Conservation (phyloP, 2,888 invertebrate genomes). For the Agrochola lychnidis region DNA sequence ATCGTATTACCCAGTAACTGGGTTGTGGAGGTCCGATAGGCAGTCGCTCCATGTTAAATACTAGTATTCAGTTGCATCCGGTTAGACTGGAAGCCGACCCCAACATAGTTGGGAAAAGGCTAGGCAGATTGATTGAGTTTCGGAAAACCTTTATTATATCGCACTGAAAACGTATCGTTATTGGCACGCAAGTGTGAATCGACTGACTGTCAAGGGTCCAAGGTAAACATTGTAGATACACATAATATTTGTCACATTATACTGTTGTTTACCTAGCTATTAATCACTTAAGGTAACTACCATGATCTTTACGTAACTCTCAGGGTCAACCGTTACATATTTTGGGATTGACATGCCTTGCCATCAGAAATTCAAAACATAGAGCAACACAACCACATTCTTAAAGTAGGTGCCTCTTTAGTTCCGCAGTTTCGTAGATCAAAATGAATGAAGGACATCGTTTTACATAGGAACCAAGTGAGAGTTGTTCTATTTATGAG, state of each 20-base stretch:
- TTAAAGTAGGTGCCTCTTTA: neutral
- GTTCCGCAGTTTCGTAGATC: neutral
- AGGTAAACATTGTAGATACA: slow-evolving; percentile 30
- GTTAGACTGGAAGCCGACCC: no score
- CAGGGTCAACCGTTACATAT: slow-evolving; percentile 31
- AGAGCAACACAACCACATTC: neutral
- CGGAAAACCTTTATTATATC: slow-evolving; percentile 1
- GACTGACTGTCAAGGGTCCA: slow-evolving; percentile 24
- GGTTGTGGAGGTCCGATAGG: no score
- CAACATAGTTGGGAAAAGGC: no score
- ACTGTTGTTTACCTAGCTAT: slow-evolving; percentile 41
- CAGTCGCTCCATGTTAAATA: no score
- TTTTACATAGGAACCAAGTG: slow-evolving; percentile 4
- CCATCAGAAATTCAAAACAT: slow-evolving; percentile 2
- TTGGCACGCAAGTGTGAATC: slow-evolving; percentile 25
- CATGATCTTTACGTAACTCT: slow-evolving; percentile 45
- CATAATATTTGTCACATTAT: slow-evolving; percentile 32
- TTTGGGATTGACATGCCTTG: slow-evolving; percentile 17
- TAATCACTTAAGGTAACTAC: slow-evolving; percentile 43
- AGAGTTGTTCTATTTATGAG: slow-evolving; percentile 15
- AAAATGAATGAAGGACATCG: slow-evolving; percentile 8
- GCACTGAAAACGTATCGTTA: slow-evolving; percentile 16
- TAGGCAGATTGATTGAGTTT: neutral
- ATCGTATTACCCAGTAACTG: no score
- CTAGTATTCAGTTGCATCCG: no score